Base-by-base conservation (phyloP, 2,888 invertebrate genomes). In the Mesoligia furuncula region DNA sequence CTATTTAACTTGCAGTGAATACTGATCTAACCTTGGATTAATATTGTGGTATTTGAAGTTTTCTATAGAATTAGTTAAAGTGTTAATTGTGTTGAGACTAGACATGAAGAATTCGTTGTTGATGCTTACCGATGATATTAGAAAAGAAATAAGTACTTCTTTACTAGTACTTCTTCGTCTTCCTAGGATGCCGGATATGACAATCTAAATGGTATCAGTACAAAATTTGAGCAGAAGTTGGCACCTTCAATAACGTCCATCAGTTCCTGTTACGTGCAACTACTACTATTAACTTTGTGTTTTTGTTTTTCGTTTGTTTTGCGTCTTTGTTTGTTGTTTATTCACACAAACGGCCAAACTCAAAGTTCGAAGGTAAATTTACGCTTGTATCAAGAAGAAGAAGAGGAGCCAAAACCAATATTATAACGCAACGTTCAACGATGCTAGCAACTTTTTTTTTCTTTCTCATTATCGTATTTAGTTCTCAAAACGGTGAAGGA, bases 1-100 rank as follows among this genome's bases (percentile, higher is more conserved):
- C 9, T 31, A 9, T 15, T 27, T 75, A 70, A 48, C 39, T 48
- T 75, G 59, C 27, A 61, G 57, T 71, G 81, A 61, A 70, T 39
- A 39, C 0, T 59, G 31, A 80, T 59, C 51, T 51, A 54, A 69
- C 69, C 64, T 73, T 65, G 17, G 15, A n/a, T 42, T 48, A 36
- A 57, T 62, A 42, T 57, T 31, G 48, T 62, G 24, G 20, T 20
- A 24, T 65, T 75, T 45, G 1, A 72, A 68, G 39, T 48, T 71
- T 71, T 15, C 54, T 75, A 61, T 54, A 42, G 15, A 75, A 51
- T 71, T 66, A 48, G 17, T 54, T 51, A 36, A 64, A 66, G 20
- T 24, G 27, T 45, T 31, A 17, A 57, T 39, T 61, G 31, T 66
- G n/a, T 42, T 48, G 31, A 51, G 15, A 31, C 1, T 27, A 39